phyloP scores from a whole-genome alignment of 2,888 invertebrate genomes.

The Xanthostigma xanthostigma region DNA sequence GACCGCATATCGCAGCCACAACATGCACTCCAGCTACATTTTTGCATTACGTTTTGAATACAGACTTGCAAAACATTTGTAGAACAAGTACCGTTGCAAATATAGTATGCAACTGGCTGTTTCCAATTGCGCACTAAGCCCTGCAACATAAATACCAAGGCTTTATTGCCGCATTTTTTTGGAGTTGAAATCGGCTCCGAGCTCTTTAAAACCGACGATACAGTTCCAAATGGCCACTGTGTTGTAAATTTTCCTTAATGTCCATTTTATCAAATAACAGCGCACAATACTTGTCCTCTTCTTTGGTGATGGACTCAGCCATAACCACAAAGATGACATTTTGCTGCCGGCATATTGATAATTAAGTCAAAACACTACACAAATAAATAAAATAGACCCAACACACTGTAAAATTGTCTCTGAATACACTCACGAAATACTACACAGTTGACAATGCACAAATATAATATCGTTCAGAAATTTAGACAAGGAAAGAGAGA shows the following conservation, averaged over 20 bases:
- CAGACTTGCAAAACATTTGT: conserved; percentile 1
- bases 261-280: conserved; percentile 12
- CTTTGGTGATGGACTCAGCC: conserved; percentile 2
- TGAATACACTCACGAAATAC: no score
- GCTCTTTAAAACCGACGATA: conserved; percentile 12
- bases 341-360: no score
- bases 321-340: no score
- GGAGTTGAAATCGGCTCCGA: neutral
- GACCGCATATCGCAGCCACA: conserved; percentile 11
- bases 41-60: conserved; percentile 6
- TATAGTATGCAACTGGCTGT: conserved; percentile 14
- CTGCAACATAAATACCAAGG: conserved; percentile 10
- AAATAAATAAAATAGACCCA: no score
- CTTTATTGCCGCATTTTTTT: conserved; percentile 1
- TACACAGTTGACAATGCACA: no score
- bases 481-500: no score
- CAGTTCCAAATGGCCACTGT: conserved; percentile 7
- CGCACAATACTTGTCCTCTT: conserved; percentile 8
- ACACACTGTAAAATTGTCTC: no score
- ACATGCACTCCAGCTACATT: conserved; percentile 6
- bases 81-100: conserved; percentile 8
- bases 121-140: conserved; percentile 10
- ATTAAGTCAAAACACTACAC: no score
- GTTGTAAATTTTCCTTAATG: conserved; percentile 11
- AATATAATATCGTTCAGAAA: no score